These are phyloP conservation scores for Hoplostethus atlanticus DNA, from an alignment of 2,797 vertebrate species.

Conservation along the genomic window DNA sequence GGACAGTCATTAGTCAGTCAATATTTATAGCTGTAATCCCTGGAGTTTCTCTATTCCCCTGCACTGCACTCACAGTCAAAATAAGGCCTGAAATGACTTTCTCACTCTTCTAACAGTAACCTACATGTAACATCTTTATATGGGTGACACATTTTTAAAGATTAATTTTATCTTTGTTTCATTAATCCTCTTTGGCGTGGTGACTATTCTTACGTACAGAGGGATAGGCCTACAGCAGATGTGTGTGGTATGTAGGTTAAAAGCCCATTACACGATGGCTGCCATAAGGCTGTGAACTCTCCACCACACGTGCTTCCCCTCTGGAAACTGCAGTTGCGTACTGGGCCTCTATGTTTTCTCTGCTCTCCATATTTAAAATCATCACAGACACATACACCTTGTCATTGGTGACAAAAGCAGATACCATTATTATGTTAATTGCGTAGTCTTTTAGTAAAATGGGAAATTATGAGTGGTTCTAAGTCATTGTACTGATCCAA, in stretches of 20 bases:
- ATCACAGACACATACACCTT: slow-evolving; percentile 22
- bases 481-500: background rate
- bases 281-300: slow-evolving; percentile 21
- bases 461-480: background rate
- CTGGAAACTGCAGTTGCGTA: slow-evolving; percentile 13
- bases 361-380: slow-evolving; percentile 10
- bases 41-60: background rate
- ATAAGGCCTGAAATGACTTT: slow-evolving; percentile 19
- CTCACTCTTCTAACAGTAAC: slow-evolving; percentile 19
- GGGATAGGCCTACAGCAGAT: slow-evolving; percentile 30
- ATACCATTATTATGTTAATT: slow-evolving; percentile 3
- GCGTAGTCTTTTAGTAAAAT: background rate
- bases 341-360: slow-evolving; percentile 12
- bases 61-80: background rate
- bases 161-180: slow-evolving; percentile 55
- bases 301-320: slow-evolving; percentile 5
- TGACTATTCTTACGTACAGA: slow-evolving; percentile 51
- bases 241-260: slow-evolving; percentile 54
- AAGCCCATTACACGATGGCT: slow-evolving; percentile 37
- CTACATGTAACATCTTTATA: slow-evolving; percentile 35
- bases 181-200: slow-evolving; percentile 65
- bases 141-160: slow-evolving; percentile 32
- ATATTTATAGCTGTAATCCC: slow-evolving; percentile 49
- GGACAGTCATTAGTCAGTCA: slow-evolving; percentile 36
- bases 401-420: slow-evolving; percentile 12